phyloP scores from a whole-genome alignment of 2,888 invertebrate genomes.

The Ypsolopha scabrella region DNA sequence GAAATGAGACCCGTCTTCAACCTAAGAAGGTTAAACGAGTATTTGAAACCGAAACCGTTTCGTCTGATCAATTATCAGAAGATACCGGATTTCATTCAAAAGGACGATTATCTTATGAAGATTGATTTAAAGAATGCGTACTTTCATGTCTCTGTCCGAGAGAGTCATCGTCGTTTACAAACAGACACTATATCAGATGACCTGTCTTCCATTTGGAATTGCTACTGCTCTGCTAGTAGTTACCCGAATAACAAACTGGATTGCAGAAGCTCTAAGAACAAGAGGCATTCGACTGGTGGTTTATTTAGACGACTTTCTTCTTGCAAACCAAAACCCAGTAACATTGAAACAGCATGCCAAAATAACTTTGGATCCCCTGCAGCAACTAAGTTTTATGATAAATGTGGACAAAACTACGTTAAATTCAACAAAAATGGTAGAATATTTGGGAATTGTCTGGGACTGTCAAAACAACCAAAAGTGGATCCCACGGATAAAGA shows the following conservation, averaged over 20 bases:
- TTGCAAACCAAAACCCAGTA: too few relatives aligned
- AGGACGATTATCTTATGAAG: background rate
- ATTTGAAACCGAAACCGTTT: conserved; percentile 1
- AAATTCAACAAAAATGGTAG: too few relatives aligned
- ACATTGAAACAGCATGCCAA: too few relatives aligned
- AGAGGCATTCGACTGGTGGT: background rate
- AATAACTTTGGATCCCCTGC: too few relatives aligned
- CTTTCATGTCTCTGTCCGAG: background rate
- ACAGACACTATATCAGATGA: background rate
- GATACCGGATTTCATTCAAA: background rate
- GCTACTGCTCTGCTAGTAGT: background rate
- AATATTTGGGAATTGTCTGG: too few relatives aligned
- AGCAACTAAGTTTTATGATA: too few relatives aligned
- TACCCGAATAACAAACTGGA: too few relatives aligned
- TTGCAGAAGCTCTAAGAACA: too few relatives aligned
- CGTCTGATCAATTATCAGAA: background rate
- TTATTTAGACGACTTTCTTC: background rate
- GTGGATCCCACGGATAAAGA: too few relatives aligned
- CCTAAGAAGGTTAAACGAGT: background rate
- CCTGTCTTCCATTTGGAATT: background rate
- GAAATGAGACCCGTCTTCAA: background rate
- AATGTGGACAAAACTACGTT: too few relatives aligned
- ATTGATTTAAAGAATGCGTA: background rate
- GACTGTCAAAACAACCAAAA: too few relatives aligned
- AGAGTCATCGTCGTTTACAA: background rate